A percentile compares a stretch with the other conserved stretches of the same genome.
phyloP scores from a whole-genome alignment of 2,797 vertebrate species.

The Lepilemur septentrionalis region DNA sequence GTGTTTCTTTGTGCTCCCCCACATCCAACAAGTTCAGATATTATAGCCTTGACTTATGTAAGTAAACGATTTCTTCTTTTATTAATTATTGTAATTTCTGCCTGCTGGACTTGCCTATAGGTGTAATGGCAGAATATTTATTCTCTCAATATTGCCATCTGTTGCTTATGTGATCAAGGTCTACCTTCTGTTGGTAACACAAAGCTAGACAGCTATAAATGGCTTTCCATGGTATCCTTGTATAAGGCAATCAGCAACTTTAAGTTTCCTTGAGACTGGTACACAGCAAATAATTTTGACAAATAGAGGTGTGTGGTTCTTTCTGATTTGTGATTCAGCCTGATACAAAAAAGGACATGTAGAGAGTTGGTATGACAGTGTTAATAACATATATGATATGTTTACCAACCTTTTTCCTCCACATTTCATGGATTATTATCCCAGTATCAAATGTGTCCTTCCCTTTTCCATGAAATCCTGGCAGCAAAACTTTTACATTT shows the following conservation, averaged over 20 bases:
- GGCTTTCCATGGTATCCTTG: neutral
- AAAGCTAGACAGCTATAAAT: neutral
- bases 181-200: neutral
- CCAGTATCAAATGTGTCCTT: neutral
- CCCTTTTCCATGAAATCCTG: neutral
- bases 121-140: constrained; percentile 1
- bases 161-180: neutral
- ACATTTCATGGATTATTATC: neutral
- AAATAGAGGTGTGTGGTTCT: neutral
- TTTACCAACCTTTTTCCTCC: neutral
- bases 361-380: neutral
- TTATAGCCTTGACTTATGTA: neutral
- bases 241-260: neutral
- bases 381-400: neutral
- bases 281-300: neutral
- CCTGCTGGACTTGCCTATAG: neutral
- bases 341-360: neutral
- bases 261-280: neutral
- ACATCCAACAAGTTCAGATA: neutral
- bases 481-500: neutral
- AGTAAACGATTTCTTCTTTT: constrained; percentile 10
- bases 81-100: constrained; percentile 26
- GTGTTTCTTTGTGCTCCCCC: neutral
- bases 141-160: neutral
- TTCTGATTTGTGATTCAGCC: neutral